Evolutionary conservation across 2,113 vertebrate genomes (phyloP).

Genomic region (Rhipidura dahli): DNA sequence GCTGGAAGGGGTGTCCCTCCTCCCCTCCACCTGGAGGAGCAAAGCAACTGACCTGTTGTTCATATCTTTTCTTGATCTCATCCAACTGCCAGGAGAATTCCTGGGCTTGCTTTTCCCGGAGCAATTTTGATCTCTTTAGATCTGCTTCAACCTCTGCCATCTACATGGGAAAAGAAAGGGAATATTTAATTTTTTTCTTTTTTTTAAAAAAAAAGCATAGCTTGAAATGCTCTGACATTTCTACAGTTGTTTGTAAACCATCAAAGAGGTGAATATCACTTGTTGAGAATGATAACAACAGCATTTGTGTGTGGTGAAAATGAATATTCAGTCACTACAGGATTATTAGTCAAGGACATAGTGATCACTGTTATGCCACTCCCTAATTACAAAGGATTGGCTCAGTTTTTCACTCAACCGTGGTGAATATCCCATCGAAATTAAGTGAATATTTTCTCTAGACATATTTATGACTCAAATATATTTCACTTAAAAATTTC

Average conservation of each 20-base stretch:
- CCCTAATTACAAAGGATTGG: background rate
- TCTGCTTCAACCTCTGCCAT: constrained; percentile 92
- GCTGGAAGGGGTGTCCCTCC: background rate
- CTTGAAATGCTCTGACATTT: background rate
- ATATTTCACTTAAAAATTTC: background rate
- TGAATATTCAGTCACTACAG: background rate
- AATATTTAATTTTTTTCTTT: constrained; percentile 66
- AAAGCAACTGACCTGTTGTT: constrained; percentile 88
- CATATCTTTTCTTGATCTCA: constrained; percentile 78
- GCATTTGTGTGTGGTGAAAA: background rate
- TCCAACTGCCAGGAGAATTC: constrained; percentile 87
- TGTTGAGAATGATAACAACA: background rate
- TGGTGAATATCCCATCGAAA: background rate
- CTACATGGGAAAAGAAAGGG: constrained; percentile 77
- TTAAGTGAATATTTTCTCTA: background rate
- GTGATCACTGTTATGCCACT: background rate
- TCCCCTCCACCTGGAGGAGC: background rate
- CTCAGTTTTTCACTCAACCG: background rate
- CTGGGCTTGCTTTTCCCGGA: constrained; percentile 87
- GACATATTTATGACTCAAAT: background rate
- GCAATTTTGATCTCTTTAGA: constrained; percentile 83
- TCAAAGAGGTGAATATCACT: background rate
- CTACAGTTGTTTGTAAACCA: constrained; percentile 15
- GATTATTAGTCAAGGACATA: background rate
- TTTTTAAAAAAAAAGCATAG: background rate